phyloP scores from a whole-genome alignment of 1,140 invertebrate genomes.

The Pseudomyrmex sp. region DNA sequence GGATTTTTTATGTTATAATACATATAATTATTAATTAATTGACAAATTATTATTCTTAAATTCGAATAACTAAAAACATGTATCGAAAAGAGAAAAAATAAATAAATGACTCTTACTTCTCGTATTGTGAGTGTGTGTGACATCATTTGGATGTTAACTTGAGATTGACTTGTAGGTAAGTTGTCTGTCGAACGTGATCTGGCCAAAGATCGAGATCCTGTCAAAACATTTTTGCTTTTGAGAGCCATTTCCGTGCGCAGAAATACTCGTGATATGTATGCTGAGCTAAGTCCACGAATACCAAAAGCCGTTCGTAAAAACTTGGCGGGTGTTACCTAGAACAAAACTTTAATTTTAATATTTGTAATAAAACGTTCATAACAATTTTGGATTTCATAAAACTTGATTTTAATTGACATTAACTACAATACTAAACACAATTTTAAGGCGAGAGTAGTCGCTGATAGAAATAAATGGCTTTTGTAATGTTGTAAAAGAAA shows the following conservation, averaged over 20 bases:
- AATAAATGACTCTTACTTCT: slow-evolving; percentile 88
- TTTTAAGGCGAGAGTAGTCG: too few species aligned
- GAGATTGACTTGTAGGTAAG: slow-evolving; percentile 95
- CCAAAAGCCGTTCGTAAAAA: slow-evolving; percentile 95
- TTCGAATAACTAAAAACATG: slow-evolving; percentile 2
- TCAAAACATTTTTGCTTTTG: slow-evolving; percentile 91
- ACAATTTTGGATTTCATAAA: too few species aligned
- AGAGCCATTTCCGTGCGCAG: slow-evolving; percentile 96
- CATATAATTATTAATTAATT: background rate
- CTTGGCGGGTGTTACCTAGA: slow-evolving; percentile 91
- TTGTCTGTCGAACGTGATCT: slow-evolving; percentile 94
- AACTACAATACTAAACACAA: too few species aligned
- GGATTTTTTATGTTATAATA: too few species aligned
- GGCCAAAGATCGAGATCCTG: slow-evolving; percentile 89
- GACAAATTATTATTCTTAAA: slow-evolving; percentile 24
- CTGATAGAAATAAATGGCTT: too few species aligned
- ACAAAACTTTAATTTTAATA: background rate
- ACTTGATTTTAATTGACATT: too few species aligned
- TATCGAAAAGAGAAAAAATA: slow-evolving; percentile 36
- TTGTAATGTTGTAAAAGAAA: too few species aligned
- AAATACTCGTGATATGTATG: slow-evolving; percentile 96
- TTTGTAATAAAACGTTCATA: too few species aligned
- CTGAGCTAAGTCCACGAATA: slow-evolving; percentile 94
- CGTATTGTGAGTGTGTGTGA: slow-evolving; percentile 95
- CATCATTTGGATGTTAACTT: slow-evolving; percentile 97